phyloP scores from a whole-genome alignment of 2,113 vertebrate species.

The Gavia stellata region DNA sequence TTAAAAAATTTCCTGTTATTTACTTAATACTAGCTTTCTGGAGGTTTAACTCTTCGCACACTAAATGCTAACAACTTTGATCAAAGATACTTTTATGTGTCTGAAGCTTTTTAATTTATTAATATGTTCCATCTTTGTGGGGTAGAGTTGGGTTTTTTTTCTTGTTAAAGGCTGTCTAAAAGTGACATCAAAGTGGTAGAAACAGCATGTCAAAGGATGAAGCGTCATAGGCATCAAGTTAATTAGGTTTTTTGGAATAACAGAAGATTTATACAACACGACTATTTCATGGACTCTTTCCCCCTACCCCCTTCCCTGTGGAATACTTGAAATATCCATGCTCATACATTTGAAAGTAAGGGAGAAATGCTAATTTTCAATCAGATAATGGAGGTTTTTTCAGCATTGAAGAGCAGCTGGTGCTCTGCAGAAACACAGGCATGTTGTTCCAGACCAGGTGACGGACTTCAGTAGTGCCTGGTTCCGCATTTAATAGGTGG shows the following conservation, averaged over 20 bases:
- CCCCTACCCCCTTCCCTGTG: not conserved
- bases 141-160: not conserved
- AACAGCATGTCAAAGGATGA: not conserved
- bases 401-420: not conserved
- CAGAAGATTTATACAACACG: not conserved
- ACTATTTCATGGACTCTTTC: not conserved
- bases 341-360: accelerated
- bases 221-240: not conserved
- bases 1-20: not conserved
- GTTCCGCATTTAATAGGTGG: accelerated
- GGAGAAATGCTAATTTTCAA: not conserved
- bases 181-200: slow-evolving; percentile 1
- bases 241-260: not conserved
- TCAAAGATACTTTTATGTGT: slow-evolving; percentile 40
- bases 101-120: slow-evolving; percentile 25
- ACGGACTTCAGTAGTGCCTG: not conserved
- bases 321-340: not conserved
- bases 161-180: not conserved
- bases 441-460: not conserved
- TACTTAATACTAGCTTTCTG: not conserved
- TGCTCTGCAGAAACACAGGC: not conserved
- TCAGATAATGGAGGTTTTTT: accelerated
- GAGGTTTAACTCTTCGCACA: not conserved
- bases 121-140: not conserved
- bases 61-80: not conserved